Base-by-base conservation (phyloP, 2,113 vertebrate genomes). In the Loxodonta africana region DNA sequence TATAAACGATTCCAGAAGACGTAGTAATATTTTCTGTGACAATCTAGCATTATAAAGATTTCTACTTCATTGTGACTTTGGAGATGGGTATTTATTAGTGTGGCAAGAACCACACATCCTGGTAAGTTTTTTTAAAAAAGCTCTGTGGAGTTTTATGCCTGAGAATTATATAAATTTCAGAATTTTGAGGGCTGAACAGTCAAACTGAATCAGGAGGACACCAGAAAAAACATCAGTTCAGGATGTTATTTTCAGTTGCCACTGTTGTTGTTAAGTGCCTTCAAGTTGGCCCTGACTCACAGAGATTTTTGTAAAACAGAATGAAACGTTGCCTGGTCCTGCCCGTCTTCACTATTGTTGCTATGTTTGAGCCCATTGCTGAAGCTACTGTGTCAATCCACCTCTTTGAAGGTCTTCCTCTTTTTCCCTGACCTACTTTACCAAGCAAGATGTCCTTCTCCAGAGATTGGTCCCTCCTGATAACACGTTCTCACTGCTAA, bases 141-240 rank as follows among this genome's bases (percentile, higher is more conserved):
- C 37, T 90, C 82, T 90, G 30, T 81, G n/a, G 41, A 25, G 7
- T 63, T 93, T 53, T 83, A 69, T 74, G 14, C n/a, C 76, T 95
- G 14, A 89, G 83, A 83, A 76, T 37, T 37, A 57, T 6, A 60
- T 30, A 81, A 90, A 67, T 10, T 62, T 87, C 84, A 63, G 92
- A 76, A 87, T 26, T 0, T 23, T 88, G 85, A 69, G 44, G 18
- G 21, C 18, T 84, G 20, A 84, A 60, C 69, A 1, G 30, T 46
- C 83, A 84, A 41, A 60, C 26, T 51, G 25, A 82, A 48, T 73
- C 65, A 86, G 73, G 91, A 97, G 88, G 69, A 18, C 33, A 92
- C 30, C 87, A 95, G 86, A 98, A 98, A 89, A 96, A 97, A 96
- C 46, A 84, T 94, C 85, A 96, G n/a, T 98, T 97, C 77, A 92